Evolutionary conservation across 2,888 invertebrate genomes (phyloP).

Genomic region (Archips xylosteana): DNA sequence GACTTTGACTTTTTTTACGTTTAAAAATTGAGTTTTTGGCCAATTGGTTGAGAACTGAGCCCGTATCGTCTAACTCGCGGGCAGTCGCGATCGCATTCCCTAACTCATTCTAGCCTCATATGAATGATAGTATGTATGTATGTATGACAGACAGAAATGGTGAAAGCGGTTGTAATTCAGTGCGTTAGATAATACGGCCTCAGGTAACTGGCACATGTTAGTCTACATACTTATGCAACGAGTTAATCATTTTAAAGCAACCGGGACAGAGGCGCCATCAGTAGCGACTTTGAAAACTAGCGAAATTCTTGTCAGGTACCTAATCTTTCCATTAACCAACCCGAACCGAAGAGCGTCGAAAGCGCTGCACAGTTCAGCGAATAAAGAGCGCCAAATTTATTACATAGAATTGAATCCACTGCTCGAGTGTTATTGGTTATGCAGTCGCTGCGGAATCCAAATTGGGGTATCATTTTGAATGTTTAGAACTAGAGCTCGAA

Average conservation of each 20-base stretch:
- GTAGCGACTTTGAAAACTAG: not conserved
- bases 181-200: no score
- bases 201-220: no score
- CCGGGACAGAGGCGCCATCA: not conserved
- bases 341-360: constrained; percentile 12
- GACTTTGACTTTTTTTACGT: no score
- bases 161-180: no score
- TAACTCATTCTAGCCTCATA: no score
- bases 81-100: no score
- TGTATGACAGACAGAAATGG: no score
- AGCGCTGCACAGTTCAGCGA: constrained; percentile 20
- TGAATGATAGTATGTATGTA: no score
- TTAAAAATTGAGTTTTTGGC: no score
- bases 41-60: no score
- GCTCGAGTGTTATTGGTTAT: constrained; percentile 15
- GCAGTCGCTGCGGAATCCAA: constrained; percentile 13
- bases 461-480: constrained; percentile 1
- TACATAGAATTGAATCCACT: constrained; percentile 14
- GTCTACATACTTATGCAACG: no score
- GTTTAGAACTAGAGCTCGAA: not conserved
- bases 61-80: no score
- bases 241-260: not conserved
- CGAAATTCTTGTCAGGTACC: not conserved
- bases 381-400: constrained; percentile 35
- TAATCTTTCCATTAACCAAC: not conserved